Conservation (phyloP, 2,797 vertebrate genomes). For the Oceanodroma leucorhoa region DNA sequence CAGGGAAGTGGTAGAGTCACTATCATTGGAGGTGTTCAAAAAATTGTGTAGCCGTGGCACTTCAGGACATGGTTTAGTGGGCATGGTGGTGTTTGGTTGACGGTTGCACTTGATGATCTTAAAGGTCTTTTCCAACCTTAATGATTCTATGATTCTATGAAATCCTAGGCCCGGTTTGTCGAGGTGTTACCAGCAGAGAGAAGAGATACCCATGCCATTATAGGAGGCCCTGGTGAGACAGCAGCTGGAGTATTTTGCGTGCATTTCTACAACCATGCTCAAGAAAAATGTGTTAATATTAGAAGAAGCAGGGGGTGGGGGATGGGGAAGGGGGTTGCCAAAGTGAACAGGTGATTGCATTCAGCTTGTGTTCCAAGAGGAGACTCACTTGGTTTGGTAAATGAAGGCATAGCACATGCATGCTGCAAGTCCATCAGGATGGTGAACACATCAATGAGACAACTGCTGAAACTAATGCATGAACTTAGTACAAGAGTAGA, state of each 20-base stretch:
- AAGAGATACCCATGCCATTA: background rate
- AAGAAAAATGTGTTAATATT: background rate
- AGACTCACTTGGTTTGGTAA: background rate
- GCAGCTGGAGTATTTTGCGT: background rate
- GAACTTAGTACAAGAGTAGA: background rate
- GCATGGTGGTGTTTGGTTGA: too few species aligned
- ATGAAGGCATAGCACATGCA: background rate
- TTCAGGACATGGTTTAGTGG: too few species aligned
- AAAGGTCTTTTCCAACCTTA: too few species aligned
- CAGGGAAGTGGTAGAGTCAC: too few species aligned
- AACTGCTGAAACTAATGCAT: background rate
- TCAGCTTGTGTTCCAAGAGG: background rate
- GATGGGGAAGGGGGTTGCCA: background rate
- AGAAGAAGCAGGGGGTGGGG: background rate
- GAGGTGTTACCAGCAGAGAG: background rate
- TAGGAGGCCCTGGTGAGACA: background rate
- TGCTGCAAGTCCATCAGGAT: background rate
- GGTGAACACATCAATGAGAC: fast-evolving
- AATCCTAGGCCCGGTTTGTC: background rate
- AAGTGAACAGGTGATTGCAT: background rate
- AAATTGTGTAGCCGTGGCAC: too few species aligned
- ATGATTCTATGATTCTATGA: background rate
- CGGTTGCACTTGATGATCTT: too few species aligned
- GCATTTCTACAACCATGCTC: background rate
- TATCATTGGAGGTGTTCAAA: too few species aligned